Percentiles rank a stretch among this genome's conserved stretches.
phyloP scores from a whole-genome alignment of 2,888 invertebrate species.

The Congeria kusceri region DNA sequence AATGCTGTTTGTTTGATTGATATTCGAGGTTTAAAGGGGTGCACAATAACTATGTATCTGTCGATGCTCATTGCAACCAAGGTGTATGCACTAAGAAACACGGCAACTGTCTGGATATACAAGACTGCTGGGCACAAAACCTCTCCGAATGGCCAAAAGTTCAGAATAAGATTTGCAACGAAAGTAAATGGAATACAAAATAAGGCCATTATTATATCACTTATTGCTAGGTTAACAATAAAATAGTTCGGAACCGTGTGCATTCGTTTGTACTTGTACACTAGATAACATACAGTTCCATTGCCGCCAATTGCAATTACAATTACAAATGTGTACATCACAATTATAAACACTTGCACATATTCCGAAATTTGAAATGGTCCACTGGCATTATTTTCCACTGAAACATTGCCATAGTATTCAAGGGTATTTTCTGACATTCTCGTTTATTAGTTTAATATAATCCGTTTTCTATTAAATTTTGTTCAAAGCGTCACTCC shows the following conservation, averaged over 20 bases:
- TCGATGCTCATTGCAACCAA: conserved; percentile 95
- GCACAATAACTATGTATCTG: conserved; percentile 95
- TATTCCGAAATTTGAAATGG: conserved; percentile 54
- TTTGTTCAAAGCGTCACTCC: too few relatives aligned
- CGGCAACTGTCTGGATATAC: conserved; percentile 89
- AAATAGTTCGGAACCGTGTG: conserved; percentile 82
- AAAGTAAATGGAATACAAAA: conserved; percentile 87
- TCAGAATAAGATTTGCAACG: conserved; percentile 91
- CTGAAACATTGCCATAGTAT: not conserved
- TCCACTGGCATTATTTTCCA: not conserved
- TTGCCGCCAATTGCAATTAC: conserved; percentile 83
- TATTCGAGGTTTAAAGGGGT: conserved; percentile 92
- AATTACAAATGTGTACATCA: conserved; percentile 74
- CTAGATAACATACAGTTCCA: conserved; percentile 69
- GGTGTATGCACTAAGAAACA: conserved; percentile 93
- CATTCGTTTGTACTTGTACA: conserved; percentile 71
- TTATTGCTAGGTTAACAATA: conserved; percentile 70
- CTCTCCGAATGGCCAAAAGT: conserved; percentile 94
- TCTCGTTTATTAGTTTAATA: too few relatives aligned
- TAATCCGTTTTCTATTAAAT: too few relatives aligned
- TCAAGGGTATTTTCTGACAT: too few relatives aligned
- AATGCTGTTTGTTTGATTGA: conserved; percentile 90
- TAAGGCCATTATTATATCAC: conserved; percentile 81
- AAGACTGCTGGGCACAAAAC: conserved; percentile 93
- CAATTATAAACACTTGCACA: conserved; percentile 82